These are phyloP conservation scores for Siniperca chuatsi DNA, from an alignment of 2,113 vertebrate species.

Conservation along the genomic window DNA sequence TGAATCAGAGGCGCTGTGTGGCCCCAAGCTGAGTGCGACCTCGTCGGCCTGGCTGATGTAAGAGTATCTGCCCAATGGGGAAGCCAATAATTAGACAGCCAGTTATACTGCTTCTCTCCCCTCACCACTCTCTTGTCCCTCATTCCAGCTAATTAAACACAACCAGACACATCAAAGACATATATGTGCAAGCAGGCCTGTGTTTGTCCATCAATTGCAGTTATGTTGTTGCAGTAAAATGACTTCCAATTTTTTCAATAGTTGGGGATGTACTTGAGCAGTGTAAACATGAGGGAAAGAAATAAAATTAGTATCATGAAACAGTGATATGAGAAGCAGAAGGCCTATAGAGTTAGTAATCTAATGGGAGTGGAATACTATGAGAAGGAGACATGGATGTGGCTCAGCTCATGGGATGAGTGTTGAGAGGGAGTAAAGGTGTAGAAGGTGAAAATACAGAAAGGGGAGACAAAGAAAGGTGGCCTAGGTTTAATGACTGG, in stretches of 20 bases:
- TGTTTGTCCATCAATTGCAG: constrained; percentile 51
- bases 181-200: constrained; percentile 16
- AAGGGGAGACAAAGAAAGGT: constrained; percentile 8
- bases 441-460: background rate
- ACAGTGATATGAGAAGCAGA: background rate
- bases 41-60: constrained; percentile 38
- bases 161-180: constrained; percentile 44
- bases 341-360: background rate
- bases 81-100: constrained; percentile 57
- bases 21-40: constrained; percentile 56
- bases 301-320: background rate
- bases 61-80: constrained; percentile 48
- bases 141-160: constrained; percentile 56
- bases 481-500: background rate
- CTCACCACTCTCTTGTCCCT: constrained; percentile 14
- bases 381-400: background rate
- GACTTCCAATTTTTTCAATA: constrained; percentile 17
- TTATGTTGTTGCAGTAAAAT: constrained; percentile 28
- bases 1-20: constrained; percentile 31
- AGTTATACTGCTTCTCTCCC: constrained; percentile 26
- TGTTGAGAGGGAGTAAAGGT: constrained; percentile 3
- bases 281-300: constrained; percentile 45
- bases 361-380: constrained; percentile 21
- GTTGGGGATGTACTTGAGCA: background rate
- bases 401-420: constrained; percentile 15